Percentiles rank a stretch among this genome's conserved stretches.
phyloP scores from a whole-genome alignment of 1,140 invertebrate genomes.

The Akabosia matsudoensis region DNA sequence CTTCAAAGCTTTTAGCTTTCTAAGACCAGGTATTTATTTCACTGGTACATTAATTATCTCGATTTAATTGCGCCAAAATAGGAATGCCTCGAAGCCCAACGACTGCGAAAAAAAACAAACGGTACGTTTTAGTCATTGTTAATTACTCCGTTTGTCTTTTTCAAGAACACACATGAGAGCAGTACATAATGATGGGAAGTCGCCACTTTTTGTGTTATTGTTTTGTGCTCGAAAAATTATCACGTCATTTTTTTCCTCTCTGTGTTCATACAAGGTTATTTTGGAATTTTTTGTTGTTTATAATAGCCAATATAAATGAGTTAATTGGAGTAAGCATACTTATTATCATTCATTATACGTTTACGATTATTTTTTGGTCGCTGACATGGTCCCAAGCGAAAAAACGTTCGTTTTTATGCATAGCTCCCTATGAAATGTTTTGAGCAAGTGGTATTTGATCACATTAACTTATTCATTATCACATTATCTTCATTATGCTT shows the following conservation, averaged over 20 bases:
- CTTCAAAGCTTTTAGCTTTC: too few species aligned
- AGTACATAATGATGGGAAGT: slow-evolving; percentile 11
- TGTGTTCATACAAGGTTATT: too few species aligned
- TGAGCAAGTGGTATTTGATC: too few species aligned
- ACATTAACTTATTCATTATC: not conserved
- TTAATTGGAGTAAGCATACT: not conserved
- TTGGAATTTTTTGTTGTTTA: not conserved
- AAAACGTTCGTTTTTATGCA: too few species aligned
- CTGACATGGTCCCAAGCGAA: not conserved
- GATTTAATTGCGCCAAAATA: not conserved
- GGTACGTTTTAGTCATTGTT: not conserved
- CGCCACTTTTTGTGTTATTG: not conserved
- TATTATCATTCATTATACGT: not conserved
- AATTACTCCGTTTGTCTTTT: slow-evolving; percentile 2
- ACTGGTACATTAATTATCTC: slow-evolving; percentile 5
- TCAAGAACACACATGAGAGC: slow-evolving; percentile 13
- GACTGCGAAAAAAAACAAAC: not conserved
- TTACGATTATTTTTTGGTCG: not conserved
- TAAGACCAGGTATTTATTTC: not conserved
- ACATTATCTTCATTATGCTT: not conserved
- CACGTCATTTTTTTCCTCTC: not conserved
- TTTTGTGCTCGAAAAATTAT: not conserved
- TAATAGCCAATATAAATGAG: not conserved
- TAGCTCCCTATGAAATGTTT: too few species aligned
- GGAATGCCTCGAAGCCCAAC: not conserved